Percentiles rank a stretch among this genome's conserved stretches.
Evolutionary conservation across 2,113 vertebrate species (phyloP).

Genomic region (Platysteira castanea): DNA sequence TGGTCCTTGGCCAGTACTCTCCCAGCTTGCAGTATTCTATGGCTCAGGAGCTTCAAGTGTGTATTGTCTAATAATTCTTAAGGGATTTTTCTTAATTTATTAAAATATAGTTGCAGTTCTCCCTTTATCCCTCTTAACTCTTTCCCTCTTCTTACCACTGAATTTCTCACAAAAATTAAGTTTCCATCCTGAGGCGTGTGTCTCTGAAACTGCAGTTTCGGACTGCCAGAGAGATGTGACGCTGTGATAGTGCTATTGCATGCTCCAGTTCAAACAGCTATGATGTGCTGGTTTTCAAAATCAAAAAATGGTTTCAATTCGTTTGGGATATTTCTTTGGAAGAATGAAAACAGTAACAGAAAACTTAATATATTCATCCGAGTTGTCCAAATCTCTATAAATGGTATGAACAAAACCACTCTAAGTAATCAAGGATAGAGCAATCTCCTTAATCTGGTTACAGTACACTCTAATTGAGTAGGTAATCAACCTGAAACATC

Average conservation of each 20-base stretch:
- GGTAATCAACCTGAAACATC: conserved; percentile 19
- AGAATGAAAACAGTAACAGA: background rate
- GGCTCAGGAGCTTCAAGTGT: background rate
- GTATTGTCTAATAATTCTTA: background rate
- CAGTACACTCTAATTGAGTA: background rate
- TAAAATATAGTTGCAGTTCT: background rate
- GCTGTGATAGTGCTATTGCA: background rate
- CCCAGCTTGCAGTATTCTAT: background rate
- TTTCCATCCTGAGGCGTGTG: background rate
- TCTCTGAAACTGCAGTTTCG: background rate
- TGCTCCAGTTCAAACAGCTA: background rate
- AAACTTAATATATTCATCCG: background rate
- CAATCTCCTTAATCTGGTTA: background rate
- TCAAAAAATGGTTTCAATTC: background rate
- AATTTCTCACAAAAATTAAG: background rate
- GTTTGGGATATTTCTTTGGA: background rate
- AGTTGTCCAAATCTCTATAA: background rate
- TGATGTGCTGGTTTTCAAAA: background rate
- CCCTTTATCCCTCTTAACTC: background rate
- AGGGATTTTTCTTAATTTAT: background rate
- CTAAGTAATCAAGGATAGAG: background rate
- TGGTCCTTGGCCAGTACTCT: background rate
- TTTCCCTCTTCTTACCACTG: background rate
- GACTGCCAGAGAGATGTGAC: background rate
- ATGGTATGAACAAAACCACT: background rate